Evolutionary conservation across 2,797 vertebrate species (phyloP), one percentile per base, ranked within the genome.

Genomic region (Microhierax caerulescens): DNA sequence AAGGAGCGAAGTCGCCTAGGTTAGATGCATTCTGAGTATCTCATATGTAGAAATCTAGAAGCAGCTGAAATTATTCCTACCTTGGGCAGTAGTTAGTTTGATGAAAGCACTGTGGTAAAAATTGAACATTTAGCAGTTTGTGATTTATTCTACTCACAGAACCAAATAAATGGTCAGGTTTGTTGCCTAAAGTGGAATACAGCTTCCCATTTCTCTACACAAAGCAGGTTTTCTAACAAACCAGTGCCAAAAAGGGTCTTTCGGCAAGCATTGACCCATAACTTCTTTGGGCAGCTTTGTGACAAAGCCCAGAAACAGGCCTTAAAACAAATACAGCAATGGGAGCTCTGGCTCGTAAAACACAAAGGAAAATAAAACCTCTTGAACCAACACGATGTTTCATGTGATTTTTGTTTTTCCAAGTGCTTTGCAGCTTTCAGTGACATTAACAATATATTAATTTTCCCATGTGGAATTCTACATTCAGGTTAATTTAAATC

Each of bases 401-500:
- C 20, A 59, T 28, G 19, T 18, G 13, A 21, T 30, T 79, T 83
- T 37, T 7, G 16, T 23, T 80, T 90, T 88, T 80, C 50, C 4
- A 5, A 70, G n/a, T 41, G 25, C 21, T 79, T 93, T 73, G 76
- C 61, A 92, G 48, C 43, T 81, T 84, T 37, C 47, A 79, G 61
- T 65, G 57, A 76, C 10, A 47, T 88, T 91, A 78, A 36, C 7
- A 27, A 32, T 79, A 37, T 48, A 86, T 63, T 73, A 69, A 76
- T 28, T 95, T 92, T 70, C 56, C 70, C 30, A 45, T 28, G 45
- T 85, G 53, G n/a, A 92, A 88, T 95, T 94, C 54, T 95, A 41
- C n/a, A 61, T 83, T 68, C 63, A 79, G 11, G 24, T 90, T 96
- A 75, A 91, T 90, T 95, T 93, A 90, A 93, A 97, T 88, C 28